Percentiles rank a stretch among this genome's conserved stretches.
These are phyloP conservation scores for Synaphobranchus kaupii DNA, from an alignment of 2,797 vertebrate species.

Conservation along the genomic window DNA sequence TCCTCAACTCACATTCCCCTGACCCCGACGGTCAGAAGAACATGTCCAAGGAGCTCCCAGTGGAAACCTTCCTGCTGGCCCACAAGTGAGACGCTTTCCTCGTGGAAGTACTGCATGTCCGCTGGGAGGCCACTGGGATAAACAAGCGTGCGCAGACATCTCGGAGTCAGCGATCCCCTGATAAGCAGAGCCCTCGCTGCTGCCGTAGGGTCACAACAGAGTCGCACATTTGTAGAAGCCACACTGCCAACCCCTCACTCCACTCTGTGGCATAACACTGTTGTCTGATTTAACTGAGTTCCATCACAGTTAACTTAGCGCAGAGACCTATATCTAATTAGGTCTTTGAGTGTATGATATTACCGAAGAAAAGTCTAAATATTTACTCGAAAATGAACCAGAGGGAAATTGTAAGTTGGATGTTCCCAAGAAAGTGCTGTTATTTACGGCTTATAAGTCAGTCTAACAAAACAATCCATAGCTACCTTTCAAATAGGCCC, in stretches of 20 bases:
- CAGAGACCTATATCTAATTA: not conserved
- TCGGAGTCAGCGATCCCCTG: not conserved
- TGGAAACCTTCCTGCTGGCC: constrained; percentile 5
- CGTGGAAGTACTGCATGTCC: constrained; percentile 13
- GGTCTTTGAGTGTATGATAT: not conserved
- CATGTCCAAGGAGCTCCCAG: not conserved
- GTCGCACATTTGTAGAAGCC: not conserved
- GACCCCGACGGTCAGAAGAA: not conserved
- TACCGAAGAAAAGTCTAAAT: not conserved
- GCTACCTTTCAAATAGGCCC: no score
- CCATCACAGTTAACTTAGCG: not conserved
- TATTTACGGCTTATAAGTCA: no score
- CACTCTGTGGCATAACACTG: not conserved
- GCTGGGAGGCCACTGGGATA: not conserved
- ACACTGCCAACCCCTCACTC: not conserved
- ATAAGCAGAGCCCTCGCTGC: not conserved
- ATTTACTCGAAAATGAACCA: not conserved
- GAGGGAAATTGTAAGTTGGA: not conserved
- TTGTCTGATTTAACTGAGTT: not conserved
- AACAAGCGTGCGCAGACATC: constrained; percentile 3
- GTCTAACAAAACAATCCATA: no score
- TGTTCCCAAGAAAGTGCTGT: not conserved
- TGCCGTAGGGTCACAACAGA: not conserved
- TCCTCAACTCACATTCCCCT: not conserved
- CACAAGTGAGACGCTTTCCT: constrained; percentile 6